Percentiles rank a stretch among this genome's conserved stretches.
phyloP scores from a whole-genome alignment of 92 coral and sea anemone species.

The Actinostola sp. region DNA sequence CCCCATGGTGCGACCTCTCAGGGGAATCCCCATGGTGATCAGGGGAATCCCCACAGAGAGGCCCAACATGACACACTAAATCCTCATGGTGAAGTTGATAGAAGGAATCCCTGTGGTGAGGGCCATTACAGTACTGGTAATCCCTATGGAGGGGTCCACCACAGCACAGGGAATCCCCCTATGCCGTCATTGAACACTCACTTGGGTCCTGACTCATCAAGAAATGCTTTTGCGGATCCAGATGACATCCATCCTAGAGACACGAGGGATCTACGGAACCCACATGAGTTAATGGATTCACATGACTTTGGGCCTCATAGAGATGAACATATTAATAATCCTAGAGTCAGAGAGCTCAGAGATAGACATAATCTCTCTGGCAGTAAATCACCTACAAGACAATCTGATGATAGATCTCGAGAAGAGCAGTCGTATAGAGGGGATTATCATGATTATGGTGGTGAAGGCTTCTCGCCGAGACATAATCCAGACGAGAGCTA shows the following conservation, averaged over 20 bases:
- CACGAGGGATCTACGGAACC: background rate
- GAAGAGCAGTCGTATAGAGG: constrained; percentile 9
- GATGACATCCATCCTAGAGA: too few species aligned
- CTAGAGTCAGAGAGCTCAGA: constrained; percentile 15
- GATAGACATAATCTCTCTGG: background rate
- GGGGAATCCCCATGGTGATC: constrained; percentile 2
- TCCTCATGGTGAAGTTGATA: too few species aligned
- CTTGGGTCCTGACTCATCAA: background rate
- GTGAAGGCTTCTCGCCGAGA: constrained; percentile 10
- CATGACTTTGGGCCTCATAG: background rate
- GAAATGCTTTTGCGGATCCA: too few species aligned
- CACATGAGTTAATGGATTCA: background rate
- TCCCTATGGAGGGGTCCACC: background rate
- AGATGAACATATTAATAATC: constrained; percentile 19
- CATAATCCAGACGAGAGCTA: constrained; percentile 4
- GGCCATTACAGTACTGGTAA: too few species aligned
- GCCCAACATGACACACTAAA: too few species aligned
- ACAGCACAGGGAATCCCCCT: too few species aligned
- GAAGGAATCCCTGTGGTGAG: background rate
- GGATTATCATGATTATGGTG: background rate
- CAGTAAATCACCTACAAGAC: background rate
- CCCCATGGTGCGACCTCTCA: background rate
- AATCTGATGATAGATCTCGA: background rate
- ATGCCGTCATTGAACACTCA: too few species aligned
- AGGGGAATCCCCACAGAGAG: background rate